Conservation (phyloP, 1,140 invertebrate species). For the Drosophila murphyi region DNA sequence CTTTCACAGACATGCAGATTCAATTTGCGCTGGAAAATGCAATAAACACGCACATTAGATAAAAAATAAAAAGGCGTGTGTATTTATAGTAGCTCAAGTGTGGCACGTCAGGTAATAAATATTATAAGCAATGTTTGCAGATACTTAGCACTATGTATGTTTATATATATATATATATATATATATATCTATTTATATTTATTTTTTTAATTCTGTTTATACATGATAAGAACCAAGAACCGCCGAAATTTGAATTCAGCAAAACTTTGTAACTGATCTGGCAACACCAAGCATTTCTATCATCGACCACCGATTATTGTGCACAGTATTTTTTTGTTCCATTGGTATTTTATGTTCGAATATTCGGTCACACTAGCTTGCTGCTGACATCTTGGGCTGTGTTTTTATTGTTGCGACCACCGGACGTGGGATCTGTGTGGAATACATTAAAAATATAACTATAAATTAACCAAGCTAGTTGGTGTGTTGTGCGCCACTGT, state of each 20-base stretch:
- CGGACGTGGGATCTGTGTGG: conserved; percentile 36
- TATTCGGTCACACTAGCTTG: conserved; percentile 7
- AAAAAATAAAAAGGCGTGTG: background rate
- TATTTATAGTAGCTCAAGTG: conserved; percentile 1
- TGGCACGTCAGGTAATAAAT: background rate
- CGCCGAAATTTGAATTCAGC: conserved; percentile 1
- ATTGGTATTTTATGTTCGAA: conserved; percentile 2
- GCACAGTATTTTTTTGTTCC: background rate
- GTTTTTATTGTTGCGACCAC: conserved; percentile 47
- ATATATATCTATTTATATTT: background rate
- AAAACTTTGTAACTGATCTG: background rate
- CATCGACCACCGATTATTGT: conserved; percentile 3
- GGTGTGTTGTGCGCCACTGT: conserved; percentile 37
- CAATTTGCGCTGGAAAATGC: conserved; percentile 12
- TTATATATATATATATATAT: background rate
- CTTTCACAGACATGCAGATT: conserved; percentile 15
- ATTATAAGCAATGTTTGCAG: background rate
- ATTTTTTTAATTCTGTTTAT: too few relatives aligned
- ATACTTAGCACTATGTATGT: background rate
- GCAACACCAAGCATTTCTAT: background rate
- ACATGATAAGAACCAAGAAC: too few relatives aligned
- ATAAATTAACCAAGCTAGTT: conserved; percentile 22
- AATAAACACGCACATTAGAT: conserved; percentile 37
- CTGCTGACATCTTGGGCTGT: conserved; percentile 31
- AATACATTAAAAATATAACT: conserved; percentile 25